Conservation (phyloP, 2,888 invertebrate species). For the Oithona nana region DNA sequence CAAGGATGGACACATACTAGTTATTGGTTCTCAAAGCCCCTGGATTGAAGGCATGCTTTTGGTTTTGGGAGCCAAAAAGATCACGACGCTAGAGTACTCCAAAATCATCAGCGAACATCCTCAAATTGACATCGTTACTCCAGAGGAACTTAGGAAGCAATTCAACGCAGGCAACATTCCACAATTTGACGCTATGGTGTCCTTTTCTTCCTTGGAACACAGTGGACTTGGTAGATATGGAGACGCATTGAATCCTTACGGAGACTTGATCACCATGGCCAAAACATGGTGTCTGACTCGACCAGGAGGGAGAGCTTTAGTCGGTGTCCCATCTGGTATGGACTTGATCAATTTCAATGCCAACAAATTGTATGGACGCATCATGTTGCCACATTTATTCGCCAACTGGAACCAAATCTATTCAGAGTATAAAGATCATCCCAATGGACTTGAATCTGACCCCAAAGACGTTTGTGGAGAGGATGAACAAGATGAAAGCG, state of each 20-base stretch:
- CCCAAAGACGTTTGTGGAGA: background rate
- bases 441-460: background rate
- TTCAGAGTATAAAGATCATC: background rate
- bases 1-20: background rate
- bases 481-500: background rate
- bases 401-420: slow-evolving; percentile 9
- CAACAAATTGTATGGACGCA: background rate
- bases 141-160: background rate
- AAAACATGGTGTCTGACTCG: slow-evolving; percentile 7
- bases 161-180: background rate
- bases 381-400: slow-evolving; percentile 4
- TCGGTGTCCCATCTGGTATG: slow-evolving; percentile 9
- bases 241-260: slow-evolving; percentile 8
- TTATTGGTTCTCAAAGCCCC: slow-evolving; percentile 7
- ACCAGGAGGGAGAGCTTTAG: background rate
- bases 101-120: slow-evolving; percentile 1
- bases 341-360: slow-evolving; percentile 10
- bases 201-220: slow-evolving; percentile 10
- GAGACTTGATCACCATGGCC: slow-evolving; percentile 13
- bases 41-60: slow-evolving; percentile 12
- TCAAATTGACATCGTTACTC: background rate
- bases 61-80: background rate
- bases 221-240: slow-evolving; percentile 15
- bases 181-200: slow-evolving; percentile 1
- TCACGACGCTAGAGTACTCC: slow-evolving; percentile 7